These are phyloP conservation scores for Zaprionus africanus DNA, from an alignment of 1,140 invertebrate genomes.

Conservation along the genomic window DNA sequence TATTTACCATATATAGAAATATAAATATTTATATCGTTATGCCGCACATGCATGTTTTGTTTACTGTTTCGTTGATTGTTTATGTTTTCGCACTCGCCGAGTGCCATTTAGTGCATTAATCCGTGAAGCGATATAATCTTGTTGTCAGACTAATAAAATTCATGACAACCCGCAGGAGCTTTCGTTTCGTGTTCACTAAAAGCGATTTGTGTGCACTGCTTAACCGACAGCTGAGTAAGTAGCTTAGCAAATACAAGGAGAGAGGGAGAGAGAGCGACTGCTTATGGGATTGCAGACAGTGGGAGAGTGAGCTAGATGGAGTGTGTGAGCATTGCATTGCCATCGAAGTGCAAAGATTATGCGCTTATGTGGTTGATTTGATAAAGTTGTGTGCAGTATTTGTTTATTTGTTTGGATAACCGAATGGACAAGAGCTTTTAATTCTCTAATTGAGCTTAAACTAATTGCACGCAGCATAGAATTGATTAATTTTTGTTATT, in stretches of 20 bases:
- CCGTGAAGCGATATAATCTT: constrained; percentile 42
- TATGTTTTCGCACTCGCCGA: constrained; percentile 31
- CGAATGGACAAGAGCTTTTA: background rate
- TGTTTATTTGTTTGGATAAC: background rate
- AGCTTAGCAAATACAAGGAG: background rate
- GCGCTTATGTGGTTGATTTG: background rate
- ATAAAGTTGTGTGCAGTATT: background rate
- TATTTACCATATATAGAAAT: constrained; percentile 14
- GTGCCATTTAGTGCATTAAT: constrained; percentile 49
- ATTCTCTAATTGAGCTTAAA: background rate
- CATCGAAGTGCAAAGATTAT: constrained; percentile 4
- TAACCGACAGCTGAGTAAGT: constrained; percentile 9
- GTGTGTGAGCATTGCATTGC: background rate
- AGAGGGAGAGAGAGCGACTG: background rate
- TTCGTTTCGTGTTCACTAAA: constrained; percentile 3
- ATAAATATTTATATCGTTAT: constrained; percentile 32
- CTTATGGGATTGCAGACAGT: background rate
- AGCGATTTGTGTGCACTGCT: constrained; percentile 29
- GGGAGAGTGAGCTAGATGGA: background rate
- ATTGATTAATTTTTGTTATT: background rate
- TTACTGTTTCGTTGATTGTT: constrained; percentile 38
- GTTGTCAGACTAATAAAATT: constrained; percentile 35
- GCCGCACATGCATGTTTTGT: constrained; percentile 20
- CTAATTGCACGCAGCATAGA: background rate
- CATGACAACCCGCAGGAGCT: background rate